Conservation (phyloP, 2,888 invertebrate genomes). For the Brenthis ino region DNA sequence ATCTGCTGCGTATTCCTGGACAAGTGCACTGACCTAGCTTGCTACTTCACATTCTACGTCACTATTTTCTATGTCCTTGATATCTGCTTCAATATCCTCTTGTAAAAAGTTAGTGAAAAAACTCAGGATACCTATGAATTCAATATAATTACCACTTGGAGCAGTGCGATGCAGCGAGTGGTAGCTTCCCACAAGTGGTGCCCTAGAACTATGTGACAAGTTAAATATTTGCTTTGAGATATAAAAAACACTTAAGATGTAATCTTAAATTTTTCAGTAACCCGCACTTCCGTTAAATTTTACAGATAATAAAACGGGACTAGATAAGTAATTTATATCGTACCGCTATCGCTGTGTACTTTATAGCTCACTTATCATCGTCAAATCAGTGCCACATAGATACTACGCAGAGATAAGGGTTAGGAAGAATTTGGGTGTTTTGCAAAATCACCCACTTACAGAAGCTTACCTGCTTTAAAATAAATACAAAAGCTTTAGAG, state of each 20-base stretch:
- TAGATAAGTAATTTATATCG: slow-evolving; percentile 59
- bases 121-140: background rate
- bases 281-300: slow-evolving; percentile 58
- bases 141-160: background rate
- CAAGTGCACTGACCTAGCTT: background rate
- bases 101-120: no score
- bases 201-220: slow-evolving; percentile 9
- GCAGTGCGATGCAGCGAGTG: background rate
- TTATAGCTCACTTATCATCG: slow-evolving; percentile 59
- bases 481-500: no score
- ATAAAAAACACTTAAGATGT: slow-evolving; percentile 18
- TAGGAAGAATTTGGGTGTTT: background rate
- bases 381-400: slow-evolving; percentile 59
- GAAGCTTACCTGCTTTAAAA: no score
- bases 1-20: background rate
- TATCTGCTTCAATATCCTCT: no score
- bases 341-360: slow-evolving; percentile 64
- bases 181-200: slow-evolving; percentile 14
- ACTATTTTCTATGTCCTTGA: background rate
- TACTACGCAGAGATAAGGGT: slow-evolving; percentile 11
- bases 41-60: background rate
- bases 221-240: slow-evolving; percentile 27
- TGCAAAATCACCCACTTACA: background rate
- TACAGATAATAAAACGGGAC: slow-evolving; percentile 61
- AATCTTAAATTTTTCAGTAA: slow-evolving; percentile 28